Evolutionary conservation across 2,888 invertebrate genomes (phyloP).

Genomic region (Nemoura dubitans): DNA sequence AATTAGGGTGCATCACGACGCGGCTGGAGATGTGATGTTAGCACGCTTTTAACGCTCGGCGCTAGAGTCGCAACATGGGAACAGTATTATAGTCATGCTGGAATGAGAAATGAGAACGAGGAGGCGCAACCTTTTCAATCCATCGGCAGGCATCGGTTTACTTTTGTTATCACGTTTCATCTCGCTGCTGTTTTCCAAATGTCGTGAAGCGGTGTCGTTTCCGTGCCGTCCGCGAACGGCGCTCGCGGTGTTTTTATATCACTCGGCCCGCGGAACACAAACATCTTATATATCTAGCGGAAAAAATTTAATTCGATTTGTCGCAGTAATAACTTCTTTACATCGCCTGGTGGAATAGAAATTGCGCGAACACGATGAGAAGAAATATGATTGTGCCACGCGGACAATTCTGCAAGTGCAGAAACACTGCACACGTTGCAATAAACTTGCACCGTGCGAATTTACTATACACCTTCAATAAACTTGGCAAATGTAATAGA

Average conservation of each 20-base stretch:
- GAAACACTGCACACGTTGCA: too few species aligned
- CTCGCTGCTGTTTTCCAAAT: background rate
- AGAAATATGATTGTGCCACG: too few species aligned
- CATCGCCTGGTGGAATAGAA: too few species aligned
- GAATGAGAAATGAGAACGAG: too few species aligned
- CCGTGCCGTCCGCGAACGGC: background rate
- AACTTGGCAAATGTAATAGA: too few species aligned
- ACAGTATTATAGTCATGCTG: too few species aligned
- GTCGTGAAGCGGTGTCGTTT: background rate
- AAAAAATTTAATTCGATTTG: background rate
- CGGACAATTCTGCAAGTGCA: too few species aligned
- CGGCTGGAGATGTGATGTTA: background rate
- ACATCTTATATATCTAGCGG: background rate
- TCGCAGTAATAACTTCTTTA: background rate
- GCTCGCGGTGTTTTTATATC: background rate
- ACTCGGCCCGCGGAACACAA: background rate
- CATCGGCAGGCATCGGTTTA: background rate
- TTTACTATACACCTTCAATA: too few species aligned
- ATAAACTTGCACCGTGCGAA: too few species aligned
- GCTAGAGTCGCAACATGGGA: too few species aligned
- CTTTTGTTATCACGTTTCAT: background rate
- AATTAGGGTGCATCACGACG: background rate
- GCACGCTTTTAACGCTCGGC: background rate
- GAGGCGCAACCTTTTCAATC: background rate
- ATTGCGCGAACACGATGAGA: too few species aligned